A percentile compares a stretch with the other conserved stretches of the same genome.
These are phyloP conservation scores for Solenopsis invicta DNA, from an alignment of 1,140 invertebrate species.

Conservation along the genomic window DNA sequence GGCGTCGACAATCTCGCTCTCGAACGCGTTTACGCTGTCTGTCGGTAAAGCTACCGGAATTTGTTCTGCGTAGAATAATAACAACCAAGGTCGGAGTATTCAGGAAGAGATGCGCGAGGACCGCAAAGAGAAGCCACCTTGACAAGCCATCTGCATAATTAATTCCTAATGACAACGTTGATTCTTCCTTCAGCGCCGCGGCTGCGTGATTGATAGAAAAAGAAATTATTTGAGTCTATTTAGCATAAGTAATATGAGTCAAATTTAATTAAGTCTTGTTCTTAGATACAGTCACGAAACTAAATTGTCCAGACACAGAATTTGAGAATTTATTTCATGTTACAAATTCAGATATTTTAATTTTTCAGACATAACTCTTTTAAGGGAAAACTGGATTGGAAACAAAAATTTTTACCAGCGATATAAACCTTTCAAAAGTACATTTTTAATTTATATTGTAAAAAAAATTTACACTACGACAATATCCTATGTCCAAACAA, in stretches of 20 bases:
- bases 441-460: no score
- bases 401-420: no score
- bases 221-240: background rate
- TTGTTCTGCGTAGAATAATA: constrained; percentile 53
- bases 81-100: constrained; percentile 23
- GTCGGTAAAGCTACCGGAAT: constrained; percentile 68
- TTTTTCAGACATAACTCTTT: no score
- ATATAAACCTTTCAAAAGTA: no score
- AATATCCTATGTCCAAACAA: no score
- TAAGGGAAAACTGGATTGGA: no score
- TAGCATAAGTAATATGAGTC: background rate
- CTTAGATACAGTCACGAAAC: background rate
- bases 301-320: no score
- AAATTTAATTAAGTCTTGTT: background rate
- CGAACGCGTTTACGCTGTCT: constrained; percentile 73
- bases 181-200: background rate
- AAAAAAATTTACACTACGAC: no score
- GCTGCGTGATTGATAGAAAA: background rate
- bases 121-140: background rate
- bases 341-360: no score
- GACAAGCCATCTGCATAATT: constrained; percentile 41
- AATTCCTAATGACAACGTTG: background rate
- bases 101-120: constrained; percentile 33
- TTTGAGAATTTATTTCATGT: no score
- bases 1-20: constrained; percentile 78